A percentile compares a stretch with the other conserved stretches of the same genome.
These are phyloP conservation scores for Tor tambroides DNA, from an alignment of 2,113 vertebrate species.

Conservation along the genomic window DNA sequence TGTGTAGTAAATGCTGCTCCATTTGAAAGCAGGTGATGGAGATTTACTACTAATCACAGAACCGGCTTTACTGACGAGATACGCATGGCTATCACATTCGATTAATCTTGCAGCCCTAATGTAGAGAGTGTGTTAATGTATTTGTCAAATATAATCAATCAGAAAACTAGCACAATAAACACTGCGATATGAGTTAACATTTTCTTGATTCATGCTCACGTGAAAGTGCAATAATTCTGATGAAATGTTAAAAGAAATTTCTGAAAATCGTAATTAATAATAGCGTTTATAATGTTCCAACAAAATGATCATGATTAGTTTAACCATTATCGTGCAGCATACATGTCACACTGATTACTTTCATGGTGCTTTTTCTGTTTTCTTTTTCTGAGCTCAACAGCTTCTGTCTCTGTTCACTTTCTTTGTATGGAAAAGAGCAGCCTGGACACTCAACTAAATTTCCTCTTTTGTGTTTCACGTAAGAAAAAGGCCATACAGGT, in stretches of 20 bases:
- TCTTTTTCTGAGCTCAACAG: neutral
- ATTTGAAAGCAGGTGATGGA: too few species aligned
- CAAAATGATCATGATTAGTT: neutral
- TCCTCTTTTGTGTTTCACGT: neutral
- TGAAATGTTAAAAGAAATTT: neutral
- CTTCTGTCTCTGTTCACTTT: neutral
- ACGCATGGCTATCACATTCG: too few species aligned
- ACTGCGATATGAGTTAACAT: too few species aligned
- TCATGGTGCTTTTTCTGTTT: neutral
- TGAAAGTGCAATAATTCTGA: neutral
- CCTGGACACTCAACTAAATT: neutral
- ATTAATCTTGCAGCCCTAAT: too few species aligned
- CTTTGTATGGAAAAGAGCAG: constrained; percentile 12
- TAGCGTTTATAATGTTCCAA: neutral
- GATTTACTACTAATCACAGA: too few species aligned
- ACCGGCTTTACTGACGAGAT: too few species aligned
- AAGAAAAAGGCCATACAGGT: neutral
- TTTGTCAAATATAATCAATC: too few species aligned
- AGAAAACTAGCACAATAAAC: too few species aligned
- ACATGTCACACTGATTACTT: neutral
- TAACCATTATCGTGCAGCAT: neutral
- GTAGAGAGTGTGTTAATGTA: too few species aligned
- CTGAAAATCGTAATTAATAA: neutral
- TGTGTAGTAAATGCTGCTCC: too few species aligned
- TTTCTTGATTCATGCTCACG: neutral